Base-by-base conservation (phyloP, 2,113 vertebrate genomes). In the Oryzias javanicus region DNA sequence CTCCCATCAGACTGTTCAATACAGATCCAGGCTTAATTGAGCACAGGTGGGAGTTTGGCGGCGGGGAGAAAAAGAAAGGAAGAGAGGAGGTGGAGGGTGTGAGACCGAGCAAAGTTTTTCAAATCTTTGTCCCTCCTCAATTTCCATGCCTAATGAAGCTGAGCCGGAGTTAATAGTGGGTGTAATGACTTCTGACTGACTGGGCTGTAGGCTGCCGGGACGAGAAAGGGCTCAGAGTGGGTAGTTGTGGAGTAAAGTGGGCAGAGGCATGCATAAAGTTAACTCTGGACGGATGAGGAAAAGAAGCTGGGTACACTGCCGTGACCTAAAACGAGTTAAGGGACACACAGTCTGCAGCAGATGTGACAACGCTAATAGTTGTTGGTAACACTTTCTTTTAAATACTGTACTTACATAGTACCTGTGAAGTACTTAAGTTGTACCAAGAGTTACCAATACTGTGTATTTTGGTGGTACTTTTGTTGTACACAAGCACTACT, bases 171-270 rank as follows among this genome's bases (percentile, higher is more conserved):
- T 91, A 92, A 92, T 92, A 91, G 89, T 15, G 89, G 88, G 88
- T 92, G 91, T 92, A 92, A 92, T 92, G 90, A 88, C 91, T 92
- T 92, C 89, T 91, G 91, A 92, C 90, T 88, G 83, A 86, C 90
- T 80, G 80, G 78, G 69, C 85, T 82, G 74, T 71, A 58, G 81
- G 79, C 81, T 81, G 83, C 67, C 65, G 87, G 84, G 79, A 78
- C 71, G 53, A 45, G 60, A 62, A 64, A 61, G 72, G 70, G 76
- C 78, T 83, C 8, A 1, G 68, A 82, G 63, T 82, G 83, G 78
- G 74, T 78, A 64, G 68, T 74, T 67, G 59, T 79, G 76, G 68
- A 83, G 80, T 65, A 70, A 72, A 64, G 82, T 74, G 80, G 71
- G 70, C 56, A 69, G 69, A 67, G 50, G 67, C 64, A 72, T 50